Evolutionary conservation across 2,797 vertebrate genomes (phyloP).

Genomic region (Chloroceryle amazona): DNA sequence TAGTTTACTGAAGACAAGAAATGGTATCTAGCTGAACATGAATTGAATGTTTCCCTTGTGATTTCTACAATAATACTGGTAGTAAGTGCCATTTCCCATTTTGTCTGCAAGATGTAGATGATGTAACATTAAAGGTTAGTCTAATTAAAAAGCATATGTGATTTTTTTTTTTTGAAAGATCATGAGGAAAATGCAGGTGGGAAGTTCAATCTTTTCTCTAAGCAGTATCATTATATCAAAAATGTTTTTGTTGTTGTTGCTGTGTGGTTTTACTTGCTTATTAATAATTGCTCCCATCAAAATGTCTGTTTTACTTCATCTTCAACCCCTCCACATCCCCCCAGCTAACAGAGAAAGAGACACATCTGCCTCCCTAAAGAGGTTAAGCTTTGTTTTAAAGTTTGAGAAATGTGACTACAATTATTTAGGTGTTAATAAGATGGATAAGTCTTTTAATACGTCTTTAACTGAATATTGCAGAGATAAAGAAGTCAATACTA

Average conservation of each 20-base stretch:
- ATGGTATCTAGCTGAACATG: not conserved
- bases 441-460: not conserved
- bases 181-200: not conserved
- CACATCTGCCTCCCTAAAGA: not conserved
- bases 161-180: not conserved
- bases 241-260: not conserved
- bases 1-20: not conserved
- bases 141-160: not conserved
- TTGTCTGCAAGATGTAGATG: not conserved
- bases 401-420: not conserved
- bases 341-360: not conserved
- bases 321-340: not conserved
- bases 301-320: not conserved
- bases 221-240: not conserved
- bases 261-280: not conserved
- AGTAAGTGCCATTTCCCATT: not conserved
- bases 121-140: slow-evolving; percentile 6
- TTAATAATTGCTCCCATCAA: not conserved
- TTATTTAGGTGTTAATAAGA: not conserved
- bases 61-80: not conserved
- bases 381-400: not conserved
- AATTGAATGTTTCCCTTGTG: not conserved
- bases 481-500: not conserved
- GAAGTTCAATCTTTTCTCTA: not conserved
- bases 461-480: not conserved